Conservation (phyloP, 92 coral and sea anemone species). For the Phenganax stokvisi region DNA sequence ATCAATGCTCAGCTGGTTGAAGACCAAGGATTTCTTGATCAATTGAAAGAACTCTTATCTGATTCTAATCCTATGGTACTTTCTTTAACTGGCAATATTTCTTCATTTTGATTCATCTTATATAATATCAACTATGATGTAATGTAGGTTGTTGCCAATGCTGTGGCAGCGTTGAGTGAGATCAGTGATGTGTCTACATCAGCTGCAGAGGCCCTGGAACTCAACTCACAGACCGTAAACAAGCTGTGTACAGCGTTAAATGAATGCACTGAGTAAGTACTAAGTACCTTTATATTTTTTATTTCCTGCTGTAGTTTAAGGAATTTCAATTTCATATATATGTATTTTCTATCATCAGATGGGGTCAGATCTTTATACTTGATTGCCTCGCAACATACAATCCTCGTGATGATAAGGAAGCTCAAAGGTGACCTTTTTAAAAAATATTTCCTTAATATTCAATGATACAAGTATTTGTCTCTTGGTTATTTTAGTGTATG, state of each 20-base stretch:
- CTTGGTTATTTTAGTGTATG: constrained; percentile 59
- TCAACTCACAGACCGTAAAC: constrained; percentile 95
- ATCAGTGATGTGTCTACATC: constrained; percentile 89
- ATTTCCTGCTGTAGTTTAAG: not conserved
- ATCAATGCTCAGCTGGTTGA: constrained; percentile 93
- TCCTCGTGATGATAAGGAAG: constrained; percentile 97
- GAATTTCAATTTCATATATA: not conserved
- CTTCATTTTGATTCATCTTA: not conserved
- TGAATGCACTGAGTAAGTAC: constrained; percentile 94
- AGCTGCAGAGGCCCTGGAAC: constrained; percentile 95
- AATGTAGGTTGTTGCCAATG: constrained; percentile 92
- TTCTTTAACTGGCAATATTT: not conserved
- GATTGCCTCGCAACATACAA: constrained; percentile 95
- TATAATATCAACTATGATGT: not conserved
- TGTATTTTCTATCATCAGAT: constrained; percentile 38
- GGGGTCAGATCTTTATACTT: constrained; percentile 98
- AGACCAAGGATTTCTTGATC: constrained; percentile 93
- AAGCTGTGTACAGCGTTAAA: constrained; percentile 91
- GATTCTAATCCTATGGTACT: constrained; percentile 96
- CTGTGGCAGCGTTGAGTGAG: constrained; percentile 94
- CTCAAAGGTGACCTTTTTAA: constrained; percentile 64
- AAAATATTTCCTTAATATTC: not conserved
- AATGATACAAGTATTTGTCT: not conserved
- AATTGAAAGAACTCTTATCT: constrained; percentile 79
- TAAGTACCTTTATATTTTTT: not conserved